phyloP scores from a whole-genome alignment of 53 echinoderm and acorn worm species.

The Crossaster papposus region DNA sequence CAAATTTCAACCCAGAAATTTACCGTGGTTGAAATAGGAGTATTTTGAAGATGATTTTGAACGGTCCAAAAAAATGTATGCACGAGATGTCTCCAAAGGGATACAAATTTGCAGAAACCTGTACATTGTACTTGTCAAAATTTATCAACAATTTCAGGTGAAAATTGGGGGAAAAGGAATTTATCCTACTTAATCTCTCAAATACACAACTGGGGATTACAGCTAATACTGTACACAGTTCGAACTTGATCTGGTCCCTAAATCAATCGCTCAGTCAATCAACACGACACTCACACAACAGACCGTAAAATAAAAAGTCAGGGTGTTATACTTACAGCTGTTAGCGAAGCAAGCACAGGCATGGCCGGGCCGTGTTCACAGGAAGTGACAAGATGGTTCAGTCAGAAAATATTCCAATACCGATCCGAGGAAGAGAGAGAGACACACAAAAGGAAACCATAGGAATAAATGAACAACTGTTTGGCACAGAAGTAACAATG shows the following conservation, averaged over 20 bases:
- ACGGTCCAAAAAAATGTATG: too few relatives aligned
- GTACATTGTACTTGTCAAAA: not conserved
- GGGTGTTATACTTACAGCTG: conserved; percentile 20
- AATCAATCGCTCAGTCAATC: not conserved
- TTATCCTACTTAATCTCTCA: not conserved
- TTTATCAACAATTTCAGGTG: not conserved
- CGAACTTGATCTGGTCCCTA: not conserved
- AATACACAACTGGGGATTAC: not conserved
- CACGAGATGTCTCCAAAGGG: too few relatives aligned
- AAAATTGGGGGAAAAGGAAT: not conserved
- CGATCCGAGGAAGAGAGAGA: not conserved
- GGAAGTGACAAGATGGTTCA: not conserved
- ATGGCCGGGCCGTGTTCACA: not conserved
- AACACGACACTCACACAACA: not conserved
- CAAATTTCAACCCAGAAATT: too few relatives aligned
- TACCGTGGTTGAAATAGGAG: too few relatives aligned
- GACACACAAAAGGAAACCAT: not conserved
- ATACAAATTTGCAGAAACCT: not conserved
- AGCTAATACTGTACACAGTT: not conserved
- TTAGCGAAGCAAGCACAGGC: conserved; percentile 22
- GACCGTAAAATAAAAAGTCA: not conserved
- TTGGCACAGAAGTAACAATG: not conserved
- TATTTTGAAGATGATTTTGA: too few relatives aligned
- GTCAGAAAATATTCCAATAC: conserved; percentile 17
- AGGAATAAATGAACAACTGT: conserved; percentile 4